These are phyloP conservation scores for Ophion ventricosus DNA, from an alignment of 2,888 invertebrate species.

Conservation along the genomic window DNA sequence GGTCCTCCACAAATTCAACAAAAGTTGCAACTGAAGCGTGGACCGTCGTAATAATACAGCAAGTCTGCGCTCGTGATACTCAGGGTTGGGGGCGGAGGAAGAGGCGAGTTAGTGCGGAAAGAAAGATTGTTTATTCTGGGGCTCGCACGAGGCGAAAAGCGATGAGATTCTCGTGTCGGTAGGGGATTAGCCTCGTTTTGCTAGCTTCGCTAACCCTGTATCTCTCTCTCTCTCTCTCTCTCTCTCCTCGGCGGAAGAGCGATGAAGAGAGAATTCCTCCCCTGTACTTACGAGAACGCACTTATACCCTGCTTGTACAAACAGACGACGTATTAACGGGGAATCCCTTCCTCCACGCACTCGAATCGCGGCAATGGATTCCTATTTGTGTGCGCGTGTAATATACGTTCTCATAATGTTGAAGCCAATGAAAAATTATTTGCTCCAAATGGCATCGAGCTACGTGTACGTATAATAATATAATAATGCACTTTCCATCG, in stretches of 20 bases:
- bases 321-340: slow-evolving; percentile 54
- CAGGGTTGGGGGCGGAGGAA: background rate
- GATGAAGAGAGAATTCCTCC: no score
- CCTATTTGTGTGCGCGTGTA: background rate
- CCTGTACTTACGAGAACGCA: slow-evolving; percentile 34
- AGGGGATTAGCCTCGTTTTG: slow-evolving; percentile 72
- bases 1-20: background rate
- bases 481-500: slow-evolving; percentile 16
- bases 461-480: background rate
- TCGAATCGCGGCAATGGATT: slow-evolving; percentile 42
- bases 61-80: slow-evolving; percentile 9
- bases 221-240: slow-evolving; percentile 38
- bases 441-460: slow-evolving; percentile 18
- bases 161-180: slow-evolving; percentile 79
- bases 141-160: slow-evolving; percentile 75
- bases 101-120: slow-evolving; percentile 19
- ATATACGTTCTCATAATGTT: background rate
- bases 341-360: slow-evolving; percentile 30
- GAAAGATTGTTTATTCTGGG: slow-evolving; percentile 77
- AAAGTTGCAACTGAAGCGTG: slow-evolving; percentile 1
- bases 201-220: slow-evolving; percentile 49
- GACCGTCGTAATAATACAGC: slow-evolving; percentile 18
- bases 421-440: slow-evolving; percentile 40
- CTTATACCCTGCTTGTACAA: slow-evolving; percentile 54
- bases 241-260: no score